These are phyloP conservation scores for Illadopsis cleaveri DNA, from an alignment of 2,113 vertebrate genomes.

Conservation along the genomic window DNA sequence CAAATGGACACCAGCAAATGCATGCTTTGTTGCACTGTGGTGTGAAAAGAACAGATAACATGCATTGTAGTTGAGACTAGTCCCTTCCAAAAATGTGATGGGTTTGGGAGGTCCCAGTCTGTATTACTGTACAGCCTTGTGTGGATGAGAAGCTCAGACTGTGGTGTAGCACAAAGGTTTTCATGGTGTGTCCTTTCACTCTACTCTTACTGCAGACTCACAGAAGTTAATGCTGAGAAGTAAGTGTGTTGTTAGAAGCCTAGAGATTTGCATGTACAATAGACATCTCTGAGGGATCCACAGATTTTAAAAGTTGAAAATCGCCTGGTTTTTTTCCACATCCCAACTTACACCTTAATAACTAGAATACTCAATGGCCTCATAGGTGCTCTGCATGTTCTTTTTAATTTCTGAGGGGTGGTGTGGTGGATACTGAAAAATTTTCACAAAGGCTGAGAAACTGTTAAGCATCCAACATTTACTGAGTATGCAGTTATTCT, in stretches of 20 bases:
- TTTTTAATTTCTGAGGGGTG: neutral
- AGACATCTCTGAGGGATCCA: neutral
- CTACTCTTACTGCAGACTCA: neutral
- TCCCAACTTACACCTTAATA: neutral
- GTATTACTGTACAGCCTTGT: neutral
- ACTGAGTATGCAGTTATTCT: neutral
- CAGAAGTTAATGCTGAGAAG: neutral
- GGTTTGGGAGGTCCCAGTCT: neutral
- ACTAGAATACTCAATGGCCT: neutral
- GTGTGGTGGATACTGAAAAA: neutral
- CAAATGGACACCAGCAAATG: neutral
- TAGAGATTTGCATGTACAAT: neutral
- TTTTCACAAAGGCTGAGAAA: neutral
- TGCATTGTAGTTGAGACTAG: neutral
- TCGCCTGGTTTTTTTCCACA: accelerated
- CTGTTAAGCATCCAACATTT: neutral
- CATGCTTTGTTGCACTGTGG: neutral
- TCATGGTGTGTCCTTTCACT: neutral
- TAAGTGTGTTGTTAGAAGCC: accelerated
- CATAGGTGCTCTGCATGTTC: neutral
- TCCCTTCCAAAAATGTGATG: accelerated
- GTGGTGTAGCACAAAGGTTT: neutral
- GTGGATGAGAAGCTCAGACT: neutral
- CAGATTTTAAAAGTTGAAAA: neutral
- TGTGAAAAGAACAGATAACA: neutral